Evolutionary conservation across 2,113 vertebrate genomes (phyloP).

Genomic region (Scopus umbretta): DNA sequence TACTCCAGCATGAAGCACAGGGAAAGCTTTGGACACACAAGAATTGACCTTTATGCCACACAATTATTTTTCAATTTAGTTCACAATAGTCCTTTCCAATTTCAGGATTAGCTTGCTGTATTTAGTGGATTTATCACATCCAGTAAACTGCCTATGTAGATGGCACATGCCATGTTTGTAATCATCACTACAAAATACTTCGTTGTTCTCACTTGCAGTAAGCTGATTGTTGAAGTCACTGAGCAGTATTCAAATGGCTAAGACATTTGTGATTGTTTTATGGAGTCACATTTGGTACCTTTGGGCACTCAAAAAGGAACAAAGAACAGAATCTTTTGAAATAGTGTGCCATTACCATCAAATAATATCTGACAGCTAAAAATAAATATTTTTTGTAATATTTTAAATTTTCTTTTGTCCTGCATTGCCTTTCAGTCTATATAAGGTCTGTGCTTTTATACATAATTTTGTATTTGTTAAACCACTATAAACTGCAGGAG

Average conservation of each 20-base stretch:
- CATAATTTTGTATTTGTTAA: not conserved
- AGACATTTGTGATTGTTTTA: not conserved
- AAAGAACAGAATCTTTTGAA: not conserved
- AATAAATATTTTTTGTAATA: not conserved
- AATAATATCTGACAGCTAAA: not conserved
- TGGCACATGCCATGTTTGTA: not conserved
- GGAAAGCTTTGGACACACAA: not conserved
- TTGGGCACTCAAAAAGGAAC: not conserved
- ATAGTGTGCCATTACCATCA: not conserved
- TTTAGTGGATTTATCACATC: not conserved
- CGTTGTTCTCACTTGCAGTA: not conserved
- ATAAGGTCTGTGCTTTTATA: not conserved
- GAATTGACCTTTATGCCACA: not conserved
- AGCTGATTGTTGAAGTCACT: not conserved
- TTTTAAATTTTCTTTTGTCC: not conserved
- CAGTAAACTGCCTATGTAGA: not conserved
- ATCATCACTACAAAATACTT: not conserved
- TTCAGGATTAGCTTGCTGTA: not conserved
- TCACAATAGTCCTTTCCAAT: not conserved
- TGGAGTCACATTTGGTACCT: not conserved
- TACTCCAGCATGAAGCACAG: not conserved
- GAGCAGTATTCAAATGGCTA: not conserved
- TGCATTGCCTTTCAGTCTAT: not conserved
- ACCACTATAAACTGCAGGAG: not conserved
- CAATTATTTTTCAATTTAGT: not conserved